phyloP scores from a whole-genome alignment of 1,140 invertebrate genomes.

The Samia ricini region DNA sequence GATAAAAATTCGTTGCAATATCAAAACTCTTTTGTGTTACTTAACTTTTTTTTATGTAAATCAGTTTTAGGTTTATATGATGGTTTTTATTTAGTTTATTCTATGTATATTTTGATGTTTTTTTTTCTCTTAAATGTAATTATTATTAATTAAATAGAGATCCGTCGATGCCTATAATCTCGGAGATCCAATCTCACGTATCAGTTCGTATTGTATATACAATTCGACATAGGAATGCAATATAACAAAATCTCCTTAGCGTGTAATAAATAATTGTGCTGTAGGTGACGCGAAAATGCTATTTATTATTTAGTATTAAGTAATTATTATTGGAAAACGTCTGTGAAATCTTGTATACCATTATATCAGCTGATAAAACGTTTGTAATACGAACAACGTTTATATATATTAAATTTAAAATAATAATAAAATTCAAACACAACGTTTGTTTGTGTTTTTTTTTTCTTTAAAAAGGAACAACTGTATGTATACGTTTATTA shows the following conservation, averaged over 20 bases:
- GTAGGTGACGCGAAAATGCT: slow-evolving; percentile 60
- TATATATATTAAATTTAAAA: slow-evolving; percentile 57
- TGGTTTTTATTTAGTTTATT: slow-evolving; percentile 45
- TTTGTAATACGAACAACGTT: slow-evolving; percentile 51
- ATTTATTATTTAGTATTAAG: slow-evolving; percentile 76
- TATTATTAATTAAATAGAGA: slow-evolving; percentile 27
- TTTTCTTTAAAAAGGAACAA: slow-evolving; percentile 62
- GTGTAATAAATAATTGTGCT: slow-evolving; percentile 68
- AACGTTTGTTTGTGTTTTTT: no score
- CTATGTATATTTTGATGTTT: slow-evolving; percentile 71
- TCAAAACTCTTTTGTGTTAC: slow-evolving; percentile 60
- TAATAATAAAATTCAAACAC: slow-evolving; percentile 64
- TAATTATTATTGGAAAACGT: slow-evolving; percentile 59
- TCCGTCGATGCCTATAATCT: slow-evolving; percentile 66
- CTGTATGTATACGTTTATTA: slow-evolving; percentile 71
- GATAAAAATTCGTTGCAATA: slow-evolving; percentile 70
- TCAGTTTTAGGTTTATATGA: slow-evolving; percentile 62
- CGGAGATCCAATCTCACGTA: slow-evolving; percentile 71
- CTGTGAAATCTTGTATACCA: slow-evolving; percentile 75
- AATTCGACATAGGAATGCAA: slow-evolving; percentile 58
- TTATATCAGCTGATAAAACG: slow-evolving; percentile 58
- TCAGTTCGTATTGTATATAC: slow-evolving; percentile 57
- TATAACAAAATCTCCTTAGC: slow-evolving; percentile 69
- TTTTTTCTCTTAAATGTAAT: slow-evolving; percentile 40
- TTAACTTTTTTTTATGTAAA: slow-evolving; percentile 64